A percentile compares a stretch with the other conserved stretches of the same genome.
These are phyloP conservation scores for Albula goreensis DNA, from an alignment of 2,113 vertebrate species.

Conservation along the genomic window DNA sequence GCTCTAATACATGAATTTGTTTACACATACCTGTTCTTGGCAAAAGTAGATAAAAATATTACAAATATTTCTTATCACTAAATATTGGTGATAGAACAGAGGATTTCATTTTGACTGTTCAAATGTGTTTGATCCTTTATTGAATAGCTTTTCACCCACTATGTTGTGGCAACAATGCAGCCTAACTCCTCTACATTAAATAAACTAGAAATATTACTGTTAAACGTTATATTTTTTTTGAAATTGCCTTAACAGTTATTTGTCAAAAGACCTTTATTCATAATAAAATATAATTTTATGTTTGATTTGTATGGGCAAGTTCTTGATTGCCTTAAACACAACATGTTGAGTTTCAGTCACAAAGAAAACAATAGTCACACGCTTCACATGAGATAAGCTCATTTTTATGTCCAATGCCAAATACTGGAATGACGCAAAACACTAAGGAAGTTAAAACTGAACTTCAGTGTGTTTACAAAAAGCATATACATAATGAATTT, in stretches of 20 bases:
- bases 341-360: not conserved
- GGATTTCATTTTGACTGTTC: not conserved
- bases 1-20: not conserved
- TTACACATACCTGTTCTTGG: not conserved
- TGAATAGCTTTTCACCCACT: not conserved
- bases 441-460: not conserved
- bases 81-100: not conserved
- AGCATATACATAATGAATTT: not conserved
- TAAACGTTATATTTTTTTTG: too few species aligned
- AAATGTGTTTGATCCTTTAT: not conserved
- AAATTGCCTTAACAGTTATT: not conserved
- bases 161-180: not conserved
- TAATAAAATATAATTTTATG: not conserved
- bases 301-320: not conserved
- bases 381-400: not conserved
- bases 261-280: not conserved
- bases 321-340: not conserved
- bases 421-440: not conserved
- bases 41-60: not conserved
- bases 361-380: not conserved
- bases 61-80: not conserved
- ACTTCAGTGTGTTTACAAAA: not conserved
- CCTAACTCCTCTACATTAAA: not conserved
- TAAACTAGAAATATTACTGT: not conserved
- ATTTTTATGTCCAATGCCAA: not conserved